Percentiles rank a stretch among this genome's conserved stretches.
phyloP scores from a whole-genome alignment of 2,888 invertebrate genomes.

The Prosapia bicincta region DNA sequence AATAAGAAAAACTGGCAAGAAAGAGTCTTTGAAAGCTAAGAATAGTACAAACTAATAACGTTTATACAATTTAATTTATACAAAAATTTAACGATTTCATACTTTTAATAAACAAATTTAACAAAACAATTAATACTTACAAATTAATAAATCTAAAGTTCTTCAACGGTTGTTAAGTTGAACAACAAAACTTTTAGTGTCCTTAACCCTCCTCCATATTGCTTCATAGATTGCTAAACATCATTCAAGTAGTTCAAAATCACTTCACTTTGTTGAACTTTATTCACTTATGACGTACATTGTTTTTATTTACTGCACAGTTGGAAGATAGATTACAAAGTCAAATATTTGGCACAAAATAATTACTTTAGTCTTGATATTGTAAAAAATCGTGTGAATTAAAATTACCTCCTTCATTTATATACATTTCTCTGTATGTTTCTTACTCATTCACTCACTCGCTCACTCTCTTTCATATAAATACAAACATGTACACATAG shows the following conservation, averaged over 20 bases:
- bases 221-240: too few relatives aligned
- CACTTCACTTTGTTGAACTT: too few relatives aligned
- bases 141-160: background rate
- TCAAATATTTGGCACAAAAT: background rate
- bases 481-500: background rate
- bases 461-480: background rate
- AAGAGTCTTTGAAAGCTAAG: background rate
- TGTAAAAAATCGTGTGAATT: too few relatives aligned
- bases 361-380: background rate
- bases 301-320: background rate
- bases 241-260: too few relatives aligned
- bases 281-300: too few relatives aligned
- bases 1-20: background rate
- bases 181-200: too few relatives aligned
- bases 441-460: background rate
- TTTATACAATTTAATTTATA: background rate
- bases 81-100: background rate
- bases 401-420: too few relatives aligned
- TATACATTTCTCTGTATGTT: too few relatives aligned
- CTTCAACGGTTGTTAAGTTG: background rate
- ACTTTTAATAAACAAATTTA: background rate
- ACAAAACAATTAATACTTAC: background rate
- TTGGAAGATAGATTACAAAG: background rate
- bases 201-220: too few relatives aligned
- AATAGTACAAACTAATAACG: background rate